Evolutionary conservation across 1,140 invertebrate genomes (phyloP), one percentile per base, ranked within the genome.

Genomic region (Dendroctonus valens): DNA sequence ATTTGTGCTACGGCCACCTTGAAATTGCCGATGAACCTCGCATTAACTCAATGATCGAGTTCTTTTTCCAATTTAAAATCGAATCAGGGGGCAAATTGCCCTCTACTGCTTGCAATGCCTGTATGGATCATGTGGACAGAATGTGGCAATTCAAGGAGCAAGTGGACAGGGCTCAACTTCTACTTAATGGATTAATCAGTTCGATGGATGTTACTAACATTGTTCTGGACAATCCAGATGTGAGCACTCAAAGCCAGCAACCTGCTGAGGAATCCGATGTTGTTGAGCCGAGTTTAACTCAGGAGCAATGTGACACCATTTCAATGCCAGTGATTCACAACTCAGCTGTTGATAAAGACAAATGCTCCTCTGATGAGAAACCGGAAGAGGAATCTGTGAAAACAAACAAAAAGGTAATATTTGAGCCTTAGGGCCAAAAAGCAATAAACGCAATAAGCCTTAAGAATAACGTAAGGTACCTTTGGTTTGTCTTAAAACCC

Each of bases 161-260:
- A 58, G 68, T 78, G 14, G 76, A 77, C 39, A 72, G 72, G 69
- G 74, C 76, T 0, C 77, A 79, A 69, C 59, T 75, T 55, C 58
- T 73, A 41, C 54, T 78, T 8, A 67, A 39, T 8, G 63, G 72
- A 41, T 37, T 65, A 15, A 38, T 70, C 7, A 54, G 38, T 42
- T 14, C 50, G 15, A 12, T 52, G 15, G 64, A 66, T 37, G 15
- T 48, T 55, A 46, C 44, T 12, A 46, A 9, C 44, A 9, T 41
- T 40, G 9, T 55, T 9, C 8, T 5, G 8, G 14, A 46, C 57
- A 12, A 46, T 14, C 4, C 15, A 55, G 9, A 2, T 51, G 50
- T 11, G 44, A 11, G 3, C 11, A 11, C 11, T 51, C 7, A 15
- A 41, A 26, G 3, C 7, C 38, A 63, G 11, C 3, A 40, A 38